Conservation (phyloP, 2,797 vertebrate genomes). For the Tadarida brasiliensis region DNA sequence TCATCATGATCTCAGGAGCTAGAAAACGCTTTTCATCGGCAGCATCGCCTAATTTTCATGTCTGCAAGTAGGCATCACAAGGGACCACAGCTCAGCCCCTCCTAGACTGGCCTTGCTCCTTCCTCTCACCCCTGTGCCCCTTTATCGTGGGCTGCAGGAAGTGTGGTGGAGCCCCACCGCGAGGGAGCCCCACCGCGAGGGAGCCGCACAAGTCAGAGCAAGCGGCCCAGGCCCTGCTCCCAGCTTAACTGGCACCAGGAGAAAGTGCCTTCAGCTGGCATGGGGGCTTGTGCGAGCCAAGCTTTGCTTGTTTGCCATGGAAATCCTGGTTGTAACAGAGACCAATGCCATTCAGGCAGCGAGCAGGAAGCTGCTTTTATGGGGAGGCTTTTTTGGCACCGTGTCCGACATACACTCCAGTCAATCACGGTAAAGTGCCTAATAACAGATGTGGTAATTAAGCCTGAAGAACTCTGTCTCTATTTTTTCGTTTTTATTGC, state of each 20-base stretch:
- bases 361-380: slow-evolving; percentile 78
- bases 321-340: slow-evolving; percentile 76
- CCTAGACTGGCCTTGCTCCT: background rate
- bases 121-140: background rate
- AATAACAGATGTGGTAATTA: slow-evolving; percentile 88
- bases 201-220: background rate
- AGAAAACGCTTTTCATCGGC: slow-evolving; percentile 21
- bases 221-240: background rate
- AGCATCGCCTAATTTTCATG: slow-evolving; percentile 61
- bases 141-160: background rate
- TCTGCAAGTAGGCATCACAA: slow-evolving; percentile 24
- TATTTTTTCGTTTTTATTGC: slow-evolving; percentile 84
- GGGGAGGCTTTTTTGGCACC: slow-evolving; percentile 84
- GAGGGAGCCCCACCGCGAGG: background rate
- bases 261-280: slow-evolving; percentile 64
- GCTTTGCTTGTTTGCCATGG: slow-evolving; percentile 68
- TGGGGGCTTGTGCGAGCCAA: background rate
- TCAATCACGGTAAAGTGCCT: slow-evolving; percentile 88
- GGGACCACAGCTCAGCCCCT: background rate
- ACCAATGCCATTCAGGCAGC: slow-evolving; percentile 77
- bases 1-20: slow-evolving; percentile 55
- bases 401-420: slow-evolving; percentile 85
- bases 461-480: slow-evolving; percentile 86
- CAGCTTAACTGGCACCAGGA: slow-evolving; percentile 4
- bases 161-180: background rate